These are phyloP conservation scores for Siderastrea radians DNA, from an alignment of 92 coral and sea anemone genomes.

Conservation along the genomic window DNA sequence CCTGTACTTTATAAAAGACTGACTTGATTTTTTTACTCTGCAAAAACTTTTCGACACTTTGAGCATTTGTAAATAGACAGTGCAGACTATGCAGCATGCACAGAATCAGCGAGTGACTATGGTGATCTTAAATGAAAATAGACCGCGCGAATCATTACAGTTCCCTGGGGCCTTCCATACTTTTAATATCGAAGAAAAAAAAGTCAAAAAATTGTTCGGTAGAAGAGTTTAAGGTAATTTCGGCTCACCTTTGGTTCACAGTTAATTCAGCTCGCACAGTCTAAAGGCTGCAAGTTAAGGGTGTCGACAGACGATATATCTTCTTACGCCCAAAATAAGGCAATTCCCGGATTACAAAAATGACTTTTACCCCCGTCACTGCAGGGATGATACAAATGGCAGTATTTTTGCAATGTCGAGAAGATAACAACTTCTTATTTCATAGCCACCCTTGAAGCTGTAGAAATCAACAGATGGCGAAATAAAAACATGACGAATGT, in stretches of 20 bases:
- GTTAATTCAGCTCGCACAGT: slow-evolving; percentile 5
- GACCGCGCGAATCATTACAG: too few species aligned
- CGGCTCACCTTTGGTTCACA: slow-evolving; percentile 9
- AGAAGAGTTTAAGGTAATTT: not conserved
- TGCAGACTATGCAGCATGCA: too few species aligned
- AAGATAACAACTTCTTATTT: slow-evolving; percentile 24
- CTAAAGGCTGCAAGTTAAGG: not conserved
- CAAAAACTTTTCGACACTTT: too few species aligned
- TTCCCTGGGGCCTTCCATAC: not conserved
- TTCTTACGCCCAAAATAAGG: not conserved
- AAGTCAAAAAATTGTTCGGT: not conserved
- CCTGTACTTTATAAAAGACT: too few species aligned
- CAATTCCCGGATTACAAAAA: not conserved
- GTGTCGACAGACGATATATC: not conserved
- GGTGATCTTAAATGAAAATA: too few species aligned
- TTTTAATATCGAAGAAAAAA: not conserved
- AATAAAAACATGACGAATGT: not conserved
- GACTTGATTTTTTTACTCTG: too few species aligned
- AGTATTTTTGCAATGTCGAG: not conserved
- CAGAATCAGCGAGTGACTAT: too few species aligned
- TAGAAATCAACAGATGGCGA: slow-evolving; percentile 40
- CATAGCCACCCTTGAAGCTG: slow-evolving; percentile 8
- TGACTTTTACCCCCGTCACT: not conserved
- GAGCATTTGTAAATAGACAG: too few species aligned
- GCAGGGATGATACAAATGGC: too few species aligned